Evolutionary conservation across 2,113 vertebrate genomes (phyloP).

Genomic region (Micronisus gabar): DNA sequence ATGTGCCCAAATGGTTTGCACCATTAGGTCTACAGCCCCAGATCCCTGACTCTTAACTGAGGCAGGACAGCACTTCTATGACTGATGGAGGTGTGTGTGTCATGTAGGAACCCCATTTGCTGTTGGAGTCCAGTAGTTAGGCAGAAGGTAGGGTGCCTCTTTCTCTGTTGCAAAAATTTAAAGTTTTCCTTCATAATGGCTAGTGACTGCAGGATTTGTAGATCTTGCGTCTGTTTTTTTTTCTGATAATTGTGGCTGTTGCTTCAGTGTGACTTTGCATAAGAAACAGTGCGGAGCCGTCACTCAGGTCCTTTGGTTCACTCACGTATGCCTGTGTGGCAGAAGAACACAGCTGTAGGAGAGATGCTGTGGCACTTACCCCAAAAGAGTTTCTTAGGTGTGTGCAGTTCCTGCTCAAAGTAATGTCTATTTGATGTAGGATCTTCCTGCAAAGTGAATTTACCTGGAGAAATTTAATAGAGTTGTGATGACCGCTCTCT

Average conservation of each 20-base stretch:
- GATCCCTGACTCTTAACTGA: not conserved
- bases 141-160: not conserved
- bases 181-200: not conserved
- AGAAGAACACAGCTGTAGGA: not conserved
- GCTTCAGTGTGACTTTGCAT: not conserved
- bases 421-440: not conserved
- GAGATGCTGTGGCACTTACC: not conserved
- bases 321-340: not conserved
- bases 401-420: not conserved
- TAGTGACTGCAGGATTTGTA: not conserved
- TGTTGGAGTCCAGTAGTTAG: not conserved
- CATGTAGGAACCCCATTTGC: not conserved
- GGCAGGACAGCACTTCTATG: not conserved
- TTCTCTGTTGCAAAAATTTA: not conserved
- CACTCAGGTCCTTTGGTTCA: not conserved
- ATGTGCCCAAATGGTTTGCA: not conserved
- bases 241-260: not conserved
- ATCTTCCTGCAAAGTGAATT: conserved; percentile 43
- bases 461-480: conserved; percentile 48
- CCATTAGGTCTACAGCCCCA: not conserved
- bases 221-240: not conserved
- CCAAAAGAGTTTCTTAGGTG: not conserved
- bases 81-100: not conserved
- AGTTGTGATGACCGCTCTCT: conserved; percentile 3
- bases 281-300: not conserved